A percentile compares a stretch with the other conserved stretches of the same genome.
phyloP scores from a whole-genome alignment of 1,140 invertebrate species.

The Hyposmocoma kahamanoa region DNA sequence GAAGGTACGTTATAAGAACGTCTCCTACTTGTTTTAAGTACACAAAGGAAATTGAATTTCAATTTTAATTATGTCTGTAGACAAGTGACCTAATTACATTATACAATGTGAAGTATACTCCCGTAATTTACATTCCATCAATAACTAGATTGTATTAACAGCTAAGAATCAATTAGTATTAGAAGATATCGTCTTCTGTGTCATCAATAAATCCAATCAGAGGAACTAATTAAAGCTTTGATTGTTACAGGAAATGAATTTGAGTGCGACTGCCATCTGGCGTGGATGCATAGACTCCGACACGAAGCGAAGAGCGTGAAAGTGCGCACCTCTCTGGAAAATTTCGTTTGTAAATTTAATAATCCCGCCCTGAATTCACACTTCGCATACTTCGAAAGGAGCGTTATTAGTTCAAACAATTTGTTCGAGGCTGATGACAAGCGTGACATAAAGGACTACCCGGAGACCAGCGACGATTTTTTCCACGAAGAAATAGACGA shows the following conservation, averaged over 20 bases:
- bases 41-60: too few relatives aligned
- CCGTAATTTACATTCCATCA: not conserved
- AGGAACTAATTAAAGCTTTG: constrained; percentile 35
- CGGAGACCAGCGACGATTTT: constrained; percentile 36
- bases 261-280: constrained; percentile 84
- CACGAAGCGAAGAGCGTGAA: constrained; percentile 82
- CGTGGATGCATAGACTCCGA: constrained; percentile 83
- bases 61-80: not conserved
- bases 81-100: not conserved
- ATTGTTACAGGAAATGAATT: constrained; percentile 82
- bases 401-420: constrained; percentile 42
- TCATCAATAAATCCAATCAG: constrained; percentile 20
- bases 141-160: constrained; percentile 10
- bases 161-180: constrained; percentile 28
- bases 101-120: not conserved
- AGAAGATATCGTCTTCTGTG: not conserved
- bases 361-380: constrained; percentile 48
- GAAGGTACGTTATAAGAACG: constrained; percentile 77
- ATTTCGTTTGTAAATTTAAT: constrained; percentile 65
- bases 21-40: not conserved
- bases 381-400: constrained; percentile 49
- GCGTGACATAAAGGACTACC: constrained; percentile 38
- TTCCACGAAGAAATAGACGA: constrained; percentile 56
- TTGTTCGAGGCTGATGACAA: constrained; percentile 42
- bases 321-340: constrained; percentile 79